These are phyloP conservation scores for Conger conger DNA, from an alignment of 2,113 vertebrate genomes.

Conservation along the genomic window DNA sequence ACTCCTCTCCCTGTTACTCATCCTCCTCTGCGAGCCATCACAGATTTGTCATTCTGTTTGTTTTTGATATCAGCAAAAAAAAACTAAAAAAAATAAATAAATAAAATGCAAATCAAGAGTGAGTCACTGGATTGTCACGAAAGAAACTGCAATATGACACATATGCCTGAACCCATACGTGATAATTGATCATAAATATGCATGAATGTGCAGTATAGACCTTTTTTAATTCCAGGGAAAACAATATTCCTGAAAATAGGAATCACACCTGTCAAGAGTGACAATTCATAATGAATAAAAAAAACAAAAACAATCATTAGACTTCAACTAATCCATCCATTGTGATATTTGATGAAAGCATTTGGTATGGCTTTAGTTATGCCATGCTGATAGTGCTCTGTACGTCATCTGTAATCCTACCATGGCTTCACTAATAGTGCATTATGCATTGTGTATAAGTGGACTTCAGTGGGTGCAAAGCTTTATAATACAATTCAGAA, in stretches of 20 bases:
- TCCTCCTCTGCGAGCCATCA: background rate
- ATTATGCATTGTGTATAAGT: background rate
- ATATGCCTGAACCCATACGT: background rate
- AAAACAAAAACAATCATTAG: background rate
- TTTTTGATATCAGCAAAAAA: background rate
- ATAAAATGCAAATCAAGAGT: background rate
- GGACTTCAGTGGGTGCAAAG: background rate
- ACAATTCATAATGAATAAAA: background rate
- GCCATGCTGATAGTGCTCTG: background rate
- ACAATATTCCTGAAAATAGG: background rate
- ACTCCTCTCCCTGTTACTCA: background rate
- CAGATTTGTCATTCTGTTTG: background rate
- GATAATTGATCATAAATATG: background rate
- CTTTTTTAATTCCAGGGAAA: background rate
- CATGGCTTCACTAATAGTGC: too few relatives aligned
- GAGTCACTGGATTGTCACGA: background rate
- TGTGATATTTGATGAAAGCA: background rate
- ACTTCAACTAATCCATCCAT: background rate
- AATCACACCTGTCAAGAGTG: background rate
- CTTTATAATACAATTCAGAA: background rate
- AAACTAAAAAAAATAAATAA: background rate
- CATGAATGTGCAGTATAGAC: background rate
- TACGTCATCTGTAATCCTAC: background rate
- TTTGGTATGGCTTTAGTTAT: background rate
- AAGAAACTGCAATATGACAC: background rate